phyloP scores from a whole-genome alignment of 2,797 vertebrate genomes.

The Morelia viridis region DNA sequence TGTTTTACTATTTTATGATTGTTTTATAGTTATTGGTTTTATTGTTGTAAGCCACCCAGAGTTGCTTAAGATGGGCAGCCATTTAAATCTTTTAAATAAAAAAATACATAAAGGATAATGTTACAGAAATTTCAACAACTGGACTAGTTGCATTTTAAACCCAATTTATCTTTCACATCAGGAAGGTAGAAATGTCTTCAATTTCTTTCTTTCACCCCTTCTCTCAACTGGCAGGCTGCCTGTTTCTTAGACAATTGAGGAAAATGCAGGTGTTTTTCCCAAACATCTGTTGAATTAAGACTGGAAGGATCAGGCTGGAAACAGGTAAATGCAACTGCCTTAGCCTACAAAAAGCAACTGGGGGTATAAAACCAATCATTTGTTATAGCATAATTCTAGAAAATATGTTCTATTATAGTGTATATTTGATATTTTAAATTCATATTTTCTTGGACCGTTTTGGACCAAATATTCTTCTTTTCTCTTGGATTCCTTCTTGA shows the following conservation, averaged over 20 bases:
- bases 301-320: not conserved
- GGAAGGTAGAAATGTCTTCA: not conserved
- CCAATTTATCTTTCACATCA: not conserved
- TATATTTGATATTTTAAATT: not conserved
- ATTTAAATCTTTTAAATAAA: too few species aligned
- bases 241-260: not conserved
- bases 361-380: not conserved
- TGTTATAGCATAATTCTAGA: not conserved
- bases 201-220: not conserved
- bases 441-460: not conserved
- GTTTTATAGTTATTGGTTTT: too few species aligned
- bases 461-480: not conserved
- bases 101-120: not conserved
- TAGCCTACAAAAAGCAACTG: not conserved
- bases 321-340: not conserved
- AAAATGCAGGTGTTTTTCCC: not conserved
- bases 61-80: too few species aligned
- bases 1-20: too few species aligned
- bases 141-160: not conserved
- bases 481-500: not conserved
- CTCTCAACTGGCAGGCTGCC: not conserved
- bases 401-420: not conserved
- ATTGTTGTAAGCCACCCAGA: too few species aligned
- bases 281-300: not conserved
- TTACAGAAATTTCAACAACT: not conserved